These are phyloP conservation scores for Rutilus rutilus DNA, from an alignment of 2,113 vertebrate genomes.

Conservation along the genomic window DNA sequence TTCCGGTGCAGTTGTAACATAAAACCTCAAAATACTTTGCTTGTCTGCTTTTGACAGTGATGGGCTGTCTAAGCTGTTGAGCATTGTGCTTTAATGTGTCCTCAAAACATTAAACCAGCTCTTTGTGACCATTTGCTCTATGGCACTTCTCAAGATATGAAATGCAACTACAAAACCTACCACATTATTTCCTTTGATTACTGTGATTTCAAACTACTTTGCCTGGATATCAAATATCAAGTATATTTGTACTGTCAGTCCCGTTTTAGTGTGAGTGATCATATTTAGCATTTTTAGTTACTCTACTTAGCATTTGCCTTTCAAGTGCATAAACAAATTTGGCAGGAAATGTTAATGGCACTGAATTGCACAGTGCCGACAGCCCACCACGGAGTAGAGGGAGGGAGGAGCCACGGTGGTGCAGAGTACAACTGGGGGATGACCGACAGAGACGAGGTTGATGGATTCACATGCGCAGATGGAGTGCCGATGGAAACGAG, in stretches of 20 bases:
- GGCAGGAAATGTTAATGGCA: neutral
- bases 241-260: conserved; percentile 19
- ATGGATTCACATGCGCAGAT: too few relatives aligned
- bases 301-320: neutral
- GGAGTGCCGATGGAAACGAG: too few relatives aligned
- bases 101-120: conserved; percentile 34
- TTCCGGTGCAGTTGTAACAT: neutral
- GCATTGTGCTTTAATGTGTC: conserved; percentile 48
- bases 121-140: conserved; percentile 48
- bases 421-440: too few relatives aligned
- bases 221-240: neutral
- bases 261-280: conserved; percentile 4
- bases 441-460: too few relatives aligned
- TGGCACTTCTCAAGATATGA: conserved; percentile 26
- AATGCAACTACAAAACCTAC: conserved; percentile 44
- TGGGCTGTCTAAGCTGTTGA: conserved; percentile 39
- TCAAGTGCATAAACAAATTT: neutral
- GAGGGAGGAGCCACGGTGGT: too few relatives aligned
- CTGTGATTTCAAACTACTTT: conserved; percentile 17
- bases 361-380: neutral
- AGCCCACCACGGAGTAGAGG: too few relatives aligned
- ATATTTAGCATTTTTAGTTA: conserved; percentile 1
- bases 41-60: conserved; percentile 29
- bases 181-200: neutral
- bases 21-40: neutral